phyloP scores from a whole-genome alignment of 2,888 invertebrate species.

The Agrochola litura region DNA sequence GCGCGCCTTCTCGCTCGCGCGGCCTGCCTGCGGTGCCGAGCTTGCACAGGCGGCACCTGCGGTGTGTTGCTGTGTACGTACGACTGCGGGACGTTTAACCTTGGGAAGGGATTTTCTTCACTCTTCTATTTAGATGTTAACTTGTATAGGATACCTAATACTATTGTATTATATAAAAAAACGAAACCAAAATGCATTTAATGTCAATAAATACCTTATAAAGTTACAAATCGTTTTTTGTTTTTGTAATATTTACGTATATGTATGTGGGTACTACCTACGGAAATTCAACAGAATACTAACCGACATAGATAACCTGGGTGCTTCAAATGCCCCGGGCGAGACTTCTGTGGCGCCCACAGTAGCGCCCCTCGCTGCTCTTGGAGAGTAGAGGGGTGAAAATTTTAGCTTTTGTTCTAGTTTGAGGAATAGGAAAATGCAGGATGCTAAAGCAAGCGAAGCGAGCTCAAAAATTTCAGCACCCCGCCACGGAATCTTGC shows the following conservation, averaged over 20 bases:
- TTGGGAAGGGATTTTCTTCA: conserved; percentile 45
- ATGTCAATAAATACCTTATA: conserved; percentile 67
- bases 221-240: conserved; percentile 14
- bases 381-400: no score
- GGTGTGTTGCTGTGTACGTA: neutral
- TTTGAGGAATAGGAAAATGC: no score
- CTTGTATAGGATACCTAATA: conserved; percentile 57
- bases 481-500: no score
- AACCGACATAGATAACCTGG: no score
- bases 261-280: neutral
- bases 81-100: neutral
- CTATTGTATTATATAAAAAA: conserved; percentile 66
- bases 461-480: no score
- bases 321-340: no score
- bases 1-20: neutral
- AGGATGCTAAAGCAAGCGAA: no score
- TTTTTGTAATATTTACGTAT: neutral
- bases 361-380: no score
- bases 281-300: neutral
- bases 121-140: conserved; percentile 61
- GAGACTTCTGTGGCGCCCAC: no score
- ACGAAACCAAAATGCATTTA: conserved; percentile 82
- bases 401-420: no score
- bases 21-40: neutral
- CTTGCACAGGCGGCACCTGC: neutral